phyloP scores from a whole-genome alignment of 2,797 vertebrate genomes.

The Antennarius maculatus region DNA sequence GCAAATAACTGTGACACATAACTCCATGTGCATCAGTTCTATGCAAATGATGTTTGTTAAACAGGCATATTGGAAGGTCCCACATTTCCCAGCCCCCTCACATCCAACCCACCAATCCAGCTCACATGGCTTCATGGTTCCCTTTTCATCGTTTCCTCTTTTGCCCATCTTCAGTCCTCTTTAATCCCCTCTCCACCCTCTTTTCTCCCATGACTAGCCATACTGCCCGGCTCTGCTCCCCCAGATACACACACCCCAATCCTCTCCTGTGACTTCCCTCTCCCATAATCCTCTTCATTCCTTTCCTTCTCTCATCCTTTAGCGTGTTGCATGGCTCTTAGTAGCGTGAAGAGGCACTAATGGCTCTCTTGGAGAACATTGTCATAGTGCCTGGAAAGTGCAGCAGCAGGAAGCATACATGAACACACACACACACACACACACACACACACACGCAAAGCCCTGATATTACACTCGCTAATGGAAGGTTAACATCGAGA shows the following conservation, averaged over 20 bases:
- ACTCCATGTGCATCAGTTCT: slow-evolving; percentile 77
- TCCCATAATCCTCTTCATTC: slow-evolving; percentile 54
- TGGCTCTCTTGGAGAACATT: slow-evolving; percentile 71
- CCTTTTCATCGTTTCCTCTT: slow-evolving; percentile 38
- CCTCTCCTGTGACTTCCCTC: slow-evolving; percentile 7
- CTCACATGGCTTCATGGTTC: slow-evolving; percentile 20
- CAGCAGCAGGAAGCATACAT: slow-evolving; percentile 49
- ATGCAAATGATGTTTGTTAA: slow-evolving; percentile 84
- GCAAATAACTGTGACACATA: slow-evolving; percentile 80
- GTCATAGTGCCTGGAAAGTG: slow-evolving; percentile 73
- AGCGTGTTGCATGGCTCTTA: slow-evolving; percentile 65
- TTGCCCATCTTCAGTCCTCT: slow-evolving; percentile 38
- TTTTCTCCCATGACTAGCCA: slow-evolving; percentile 45
- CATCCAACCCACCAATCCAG: slow-evolving; percentile 37
- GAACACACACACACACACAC: slow-evolving; percentile 30
- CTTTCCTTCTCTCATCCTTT: slow-evolving; percentile 49
- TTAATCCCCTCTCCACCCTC: slow-evolving; percentile 62
- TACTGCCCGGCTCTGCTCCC: slow-evolving; percentile 31
- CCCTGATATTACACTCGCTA: slow-evolving; percentile 64
- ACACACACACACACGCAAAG: slow-evolving; percentile 41
- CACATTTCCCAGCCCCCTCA: slow-evolving; percentile 57
- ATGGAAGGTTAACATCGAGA: slow-evolving; percentile 61
- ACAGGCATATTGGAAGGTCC: slow-evolving; percentile 73
- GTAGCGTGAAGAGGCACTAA: slow-evolving; percentile 67
- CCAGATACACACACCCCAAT: slow-evolving; percentile 22